Conservation (phyloP, 2,797 vertebrate species). For the Hydrophis major region DNA sequence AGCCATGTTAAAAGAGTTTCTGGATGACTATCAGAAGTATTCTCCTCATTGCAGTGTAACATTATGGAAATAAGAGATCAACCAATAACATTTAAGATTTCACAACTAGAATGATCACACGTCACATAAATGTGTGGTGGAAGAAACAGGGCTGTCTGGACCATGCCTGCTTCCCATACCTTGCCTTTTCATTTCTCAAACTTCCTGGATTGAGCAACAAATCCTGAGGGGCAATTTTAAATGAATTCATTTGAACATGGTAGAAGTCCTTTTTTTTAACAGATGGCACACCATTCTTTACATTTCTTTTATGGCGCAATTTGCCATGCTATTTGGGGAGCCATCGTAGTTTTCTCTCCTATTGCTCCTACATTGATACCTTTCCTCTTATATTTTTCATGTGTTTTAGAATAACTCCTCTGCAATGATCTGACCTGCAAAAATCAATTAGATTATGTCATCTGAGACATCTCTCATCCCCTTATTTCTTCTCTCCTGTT, state of each 20-base stretch:
- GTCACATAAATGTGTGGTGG: background rate
- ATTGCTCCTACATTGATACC: background rate
- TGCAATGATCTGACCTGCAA: background rate
- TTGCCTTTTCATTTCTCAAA: background rate
- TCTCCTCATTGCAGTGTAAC: background rate
- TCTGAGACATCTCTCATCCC: background rate
- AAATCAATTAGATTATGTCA: background rate
- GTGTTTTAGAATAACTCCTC: background rate
- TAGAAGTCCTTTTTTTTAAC: background rate
- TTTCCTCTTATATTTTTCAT: background rate
- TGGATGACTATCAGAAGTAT: background rate
- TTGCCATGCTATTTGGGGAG: background rate
- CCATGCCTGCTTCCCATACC: background rate
- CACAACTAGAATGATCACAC: background rate
- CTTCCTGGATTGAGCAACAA: background rate
- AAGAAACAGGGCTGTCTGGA: background rate
- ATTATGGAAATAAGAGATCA: background rate
- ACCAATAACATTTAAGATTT: background rate
- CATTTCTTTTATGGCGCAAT: background rate
- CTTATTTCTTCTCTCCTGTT: background rate
- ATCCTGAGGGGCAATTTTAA: background rate
- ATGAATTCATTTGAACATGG: background rate
- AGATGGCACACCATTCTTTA: background rate
- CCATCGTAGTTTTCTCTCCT: background rate
- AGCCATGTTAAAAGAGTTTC: background rate